A percentile compares a stretch with the other conserved stretches of the same genome.
phyloP scores from a whole-genome alignment of 2,113 vertebrate genomes.

The Pollimyrus isidori region DNA sequence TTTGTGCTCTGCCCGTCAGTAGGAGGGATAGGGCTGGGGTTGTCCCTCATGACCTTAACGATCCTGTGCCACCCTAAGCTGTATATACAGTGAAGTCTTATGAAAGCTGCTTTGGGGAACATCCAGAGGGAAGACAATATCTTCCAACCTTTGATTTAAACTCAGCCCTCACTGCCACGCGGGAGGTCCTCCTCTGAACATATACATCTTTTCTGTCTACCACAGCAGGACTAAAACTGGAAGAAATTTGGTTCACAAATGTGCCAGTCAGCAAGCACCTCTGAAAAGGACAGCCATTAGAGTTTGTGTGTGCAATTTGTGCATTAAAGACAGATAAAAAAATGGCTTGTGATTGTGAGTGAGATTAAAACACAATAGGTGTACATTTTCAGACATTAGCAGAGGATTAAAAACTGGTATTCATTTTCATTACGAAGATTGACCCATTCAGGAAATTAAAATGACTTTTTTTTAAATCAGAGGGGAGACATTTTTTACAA shows the following conservation, averaged over 20 bases:
- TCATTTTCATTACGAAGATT: constrained; percentile 9
- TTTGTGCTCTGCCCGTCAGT: background rate
- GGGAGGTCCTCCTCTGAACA: background rate
- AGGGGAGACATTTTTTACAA: background rate
- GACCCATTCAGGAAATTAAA: constrained; percentile 19
- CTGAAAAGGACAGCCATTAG: background rate
- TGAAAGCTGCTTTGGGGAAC: background rate
- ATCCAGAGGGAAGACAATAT: background rate
- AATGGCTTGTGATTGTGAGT: background rate
- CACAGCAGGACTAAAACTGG: background rate
- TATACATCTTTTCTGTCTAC: background rate
- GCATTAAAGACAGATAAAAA: background rate
- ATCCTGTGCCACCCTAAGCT: background rate
- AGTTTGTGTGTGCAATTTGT: background rate
- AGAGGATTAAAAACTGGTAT: background rate
- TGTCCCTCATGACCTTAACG: background rate
- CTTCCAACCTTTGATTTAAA: background rate
- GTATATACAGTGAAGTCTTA: background rate
- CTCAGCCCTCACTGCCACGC: background rate
- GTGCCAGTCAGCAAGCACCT: background rate
- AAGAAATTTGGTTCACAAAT: background rate
- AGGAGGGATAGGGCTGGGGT: background rate
- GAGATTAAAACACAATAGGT: constrained; percentile 17
- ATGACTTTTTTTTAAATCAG: background rate
- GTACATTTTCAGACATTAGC: constrained; percentile 1